These are phyloP conservation scores for Centropus bengalensis DNA, from an alignment of 2,113 vertebrate genomes.

Conservation along the genomic window DNA sequence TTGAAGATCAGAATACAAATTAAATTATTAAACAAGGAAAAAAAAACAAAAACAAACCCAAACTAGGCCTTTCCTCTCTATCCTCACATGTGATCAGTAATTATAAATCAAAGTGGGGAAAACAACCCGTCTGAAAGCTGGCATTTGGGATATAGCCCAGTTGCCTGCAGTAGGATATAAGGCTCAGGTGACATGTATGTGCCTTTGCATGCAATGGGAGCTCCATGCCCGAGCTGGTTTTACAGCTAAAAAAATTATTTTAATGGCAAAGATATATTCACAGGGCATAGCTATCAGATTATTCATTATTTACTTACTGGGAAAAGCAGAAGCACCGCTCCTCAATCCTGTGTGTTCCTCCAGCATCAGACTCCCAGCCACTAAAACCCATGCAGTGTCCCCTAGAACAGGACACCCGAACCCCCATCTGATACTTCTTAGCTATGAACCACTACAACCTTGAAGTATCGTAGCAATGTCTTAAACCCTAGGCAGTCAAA, in stretches of 20 bases:
- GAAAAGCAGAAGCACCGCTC: not conserved
- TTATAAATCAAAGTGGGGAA: slow-evolving; percentile 59
- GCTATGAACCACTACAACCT: not conserved
- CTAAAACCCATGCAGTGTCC: not conserved
- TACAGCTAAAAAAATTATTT: not conserved
- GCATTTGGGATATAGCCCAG: not conserved
- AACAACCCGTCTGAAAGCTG: slow-evolving; percentile 10
- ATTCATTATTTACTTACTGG: not conserved
- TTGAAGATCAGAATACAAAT: slow-evolving; percentile 69
- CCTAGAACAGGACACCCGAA: not conserved
- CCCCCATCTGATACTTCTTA: not conserved
- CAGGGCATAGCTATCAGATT: not conserved
- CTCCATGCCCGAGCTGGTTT: not conserved
- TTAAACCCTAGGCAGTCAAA: not conserved
- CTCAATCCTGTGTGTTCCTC: not conserved
- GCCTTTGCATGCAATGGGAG: not conserved
- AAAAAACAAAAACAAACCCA: not conserved
- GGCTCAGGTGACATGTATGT: not conserved
- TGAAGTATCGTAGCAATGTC: rapidly evolving
- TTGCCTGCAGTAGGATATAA: not conserved
- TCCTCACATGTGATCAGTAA: slow-evolving; percentile 29
- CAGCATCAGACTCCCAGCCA: not conserved
- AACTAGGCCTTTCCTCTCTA: not conserved
- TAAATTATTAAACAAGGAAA: slow-evolving; percentile 63
- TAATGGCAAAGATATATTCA: not conserved